Evolutionary conservation across 2,113 vertebrate genomes (phyloP).

Genomic region (Saguinus imperator): DNA sequence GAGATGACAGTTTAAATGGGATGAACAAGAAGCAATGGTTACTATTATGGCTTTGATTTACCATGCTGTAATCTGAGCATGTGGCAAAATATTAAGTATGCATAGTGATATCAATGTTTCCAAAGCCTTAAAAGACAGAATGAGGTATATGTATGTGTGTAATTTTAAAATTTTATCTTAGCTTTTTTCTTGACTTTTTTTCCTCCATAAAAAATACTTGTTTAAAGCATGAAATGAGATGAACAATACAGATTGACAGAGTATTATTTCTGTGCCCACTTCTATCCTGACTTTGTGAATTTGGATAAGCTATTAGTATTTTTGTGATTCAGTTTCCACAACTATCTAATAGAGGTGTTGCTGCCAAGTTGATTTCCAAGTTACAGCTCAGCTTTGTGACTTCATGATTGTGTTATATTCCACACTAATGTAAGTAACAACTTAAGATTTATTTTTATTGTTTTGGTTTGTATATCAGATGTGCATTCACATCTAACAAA

Average conservation of each 20-base stretch:
- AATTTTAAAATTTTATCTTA: not conserved
- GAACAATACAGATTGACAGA: not conserved
- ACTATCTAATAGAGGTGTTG: not conserved
- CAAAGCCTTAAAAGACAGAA: not conserved
- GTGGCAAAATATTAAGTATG: not conserved
- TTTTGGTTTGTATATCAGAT: not conserved
- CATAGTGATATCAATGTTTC: slow-evolving; percentile 23
- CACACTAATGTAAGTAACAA: not conserved
- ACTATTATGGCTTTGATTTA: slow-evolving; percentile 44
- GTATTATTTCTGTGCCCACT: not conserved
- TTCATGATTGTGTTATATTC: not conserved
- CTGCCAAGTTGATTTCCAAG: not conserved
- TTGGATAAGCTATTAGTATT: not conserved
- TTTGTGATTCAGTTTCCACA: not conserved
- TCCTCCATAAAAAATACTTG: not conserved
- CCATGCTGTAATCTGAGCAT: not conserved
- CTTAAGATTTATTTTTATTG: not conserved
- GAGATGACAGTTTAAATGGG: slow-evolving; percentile 47
- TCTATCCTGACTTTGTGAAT: not conserved
- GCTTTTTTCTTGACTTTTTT: not conserved
- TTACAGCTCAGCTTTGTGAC: not conserved
- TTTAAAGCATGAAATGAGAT: not conserved
- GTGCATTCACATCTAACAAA: not conserved
- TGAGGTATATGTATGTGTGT: no score
- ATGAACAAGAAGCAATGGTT: slow-evolving; percentile 48